phyloP scores from a whole-genome alignment of 2,113 vertebrate species.

The Camelus bactrianus region DNA sequence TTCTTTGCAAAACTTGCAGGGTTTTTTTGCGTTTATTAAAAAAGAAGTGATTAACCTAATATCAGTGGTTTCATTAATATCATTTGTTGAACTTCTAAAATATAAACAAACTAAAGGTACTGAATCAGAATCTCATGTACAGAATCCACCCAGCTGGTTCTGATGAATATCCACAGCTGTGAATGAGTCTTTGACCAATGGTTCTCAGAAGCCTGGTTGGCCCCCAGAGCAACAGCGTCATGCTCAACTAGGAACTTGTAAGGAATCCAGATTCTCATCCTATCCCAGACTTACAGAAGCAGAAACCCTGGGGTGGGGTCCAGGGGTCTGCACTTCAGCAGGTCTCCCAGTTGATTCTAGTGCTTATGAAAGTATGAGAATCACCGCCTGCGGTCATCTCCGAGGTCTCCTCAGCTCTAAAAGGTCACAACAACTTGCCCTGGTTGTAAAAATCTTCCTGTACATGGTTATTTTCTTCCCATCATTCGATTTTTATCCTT shows the following conservation, averaged over 20 bases:
- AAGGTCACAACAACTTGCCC: not conserved
- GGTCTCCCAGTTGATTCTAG: not conserved
- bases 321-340: not conserved
- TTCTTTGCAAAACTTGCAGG: not conserved
- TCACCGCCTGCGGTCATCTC: not conserved
- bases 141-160: not conserved
- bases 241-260: not conserved
- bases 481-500: not conserved
- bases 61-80: not conserved
- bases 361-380: not conserved
- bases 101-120: not conserved
- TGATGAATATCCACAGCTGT: not conserved
- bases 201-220: not conserved
- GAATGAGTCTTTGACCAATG: not conserved
- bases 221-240: not conserved
- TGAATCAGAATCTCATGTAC: not conserved
- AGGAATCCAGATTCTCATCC: not conserved
- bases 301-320: not conserved
- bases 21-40: not conserved
- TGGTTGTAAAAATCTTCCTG: not conserved
- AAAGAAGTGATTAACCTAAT: not conserved
- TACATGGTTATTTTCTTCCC: not conserved
- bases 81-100: conserved; percentile 14
- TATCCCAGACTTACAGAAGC: not conserved
- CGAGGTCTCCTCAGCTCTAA: not conserved